A percentile compares a stretch with the other conserved stretches of the same genome.
phyloP scores from a whole-genome alignment of 2,888 invertebrate species.

The Azorinus chamasolen region DNA sequence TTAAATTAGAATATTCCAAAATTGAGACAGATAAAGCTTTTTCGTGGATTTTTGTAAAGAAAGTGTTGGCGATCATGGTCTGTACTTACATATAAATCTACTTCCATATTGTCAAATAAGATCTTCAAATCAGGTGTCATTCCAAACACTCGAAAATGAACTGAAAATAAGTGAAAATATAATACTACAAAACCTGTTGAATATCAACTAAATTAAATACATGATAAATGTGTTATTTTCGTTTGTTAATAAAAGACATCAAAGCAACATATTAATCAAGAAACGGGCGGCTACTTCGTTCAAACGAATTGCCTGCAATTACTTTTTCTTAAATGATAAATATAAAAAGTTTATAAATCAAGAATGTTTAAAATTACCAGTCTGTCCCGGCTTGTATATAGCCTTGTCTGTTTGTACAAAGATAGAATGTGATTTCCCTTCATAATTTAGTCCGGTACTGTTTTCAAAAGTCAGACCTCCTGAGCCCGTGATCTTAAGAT shows the following conservation, averaged over 20 bases:
- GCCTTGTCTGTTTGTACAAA: constrained; percentile 72
- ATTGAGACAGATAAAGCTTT: no score
- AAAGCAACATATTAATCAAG: no score
- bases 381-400: constrained; percentile 75
- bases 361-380: constrained; percentile 63
- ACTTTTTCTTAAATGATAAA: no score
- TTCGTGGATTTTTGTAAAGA: no score
- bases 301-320: no score
- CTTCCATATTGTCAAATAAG: constrained; percentile 88
- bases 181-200: not conserved
- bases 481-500: constrained; percentile 54
- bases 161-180: constrained; percentile 79
- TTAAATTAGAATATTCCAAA: no score
- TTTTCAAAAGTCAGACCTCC: constrained; percentile 64
- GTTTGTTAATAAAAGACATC: no score
- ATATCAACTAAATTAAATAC: not conserved
- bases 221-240: no score
- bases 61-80: no score
- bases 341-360: no score
- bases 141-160: constrained; percentile 93
- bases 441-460: constrained; percentile 50
- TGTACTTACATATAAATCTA: constrained; percentile 89
- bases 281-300: no score
- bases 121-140: constrained; percentile 92
- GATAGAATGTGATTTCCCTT: constrained; percentile 62